Base-by-base conservation (phyloP, 2,888 invertebrate genomes). In the Fissipunctia ypsillon region DNA sequence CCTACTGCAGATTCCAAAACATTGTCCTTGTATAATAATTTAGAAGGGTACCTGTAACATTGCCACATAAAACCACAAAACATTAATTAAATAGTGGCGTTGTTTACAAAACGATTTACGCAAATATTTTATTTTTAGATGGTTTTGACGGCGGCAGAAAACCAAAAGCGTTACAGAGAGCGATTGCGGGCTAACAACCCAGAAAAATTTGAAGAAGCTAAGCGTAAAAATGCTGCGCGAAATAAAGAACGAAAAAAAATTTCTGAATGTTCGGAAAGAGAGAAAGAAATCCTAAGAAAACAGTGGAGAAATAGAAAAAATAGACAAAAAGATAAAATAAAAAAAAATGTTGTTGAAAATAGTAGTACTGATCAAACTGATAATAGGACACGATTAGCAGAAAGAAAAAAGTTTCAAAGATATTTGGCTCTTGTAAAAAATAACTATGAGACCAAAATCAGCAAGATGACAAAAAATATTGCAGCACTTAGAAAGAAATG, bases 351-450 rank as follows among this genome's bases (percentile, higher is more conserved):
- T 60, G 38, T 38, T 25, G 59, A 60, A 60, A 16, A 25, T 25
- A 60, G 6, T 25, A 60, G 3, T 60, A 60, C 41, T 9, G 25
- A 60, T 60, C 41, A 19, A 4, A 60, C 25, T 43, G 60, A 43
- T 4, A 63, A 63, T 31, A 63, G 14, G 31, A 28, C 61, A 22
- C 61, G 22, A 31, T 22, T 63, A 63, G 61, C 61, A 45, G 61
- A 63, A 63, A 63, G 22, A 22, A 63, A 60, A 63, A 63, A 63
- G 45, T 63, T 45, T 45, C 45, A 45, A 63, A 63, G 43, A 45
- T 45, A 63, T 63, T 45, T 61, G 43, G 61, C 43, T 3, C 22
- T 22, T 45, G 43, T 28, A 1, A 45, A 61, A 61, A 45, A 19
- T 12, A 61, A 61, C 7, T 61, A 61, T 3, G 41, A 60, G 41